Percentiles rank a stretch among this genome's conserved stretches.
Conservation (phyloP, 2,113 vertebrate genomes). For the Rutilus rutilus region DNA sequence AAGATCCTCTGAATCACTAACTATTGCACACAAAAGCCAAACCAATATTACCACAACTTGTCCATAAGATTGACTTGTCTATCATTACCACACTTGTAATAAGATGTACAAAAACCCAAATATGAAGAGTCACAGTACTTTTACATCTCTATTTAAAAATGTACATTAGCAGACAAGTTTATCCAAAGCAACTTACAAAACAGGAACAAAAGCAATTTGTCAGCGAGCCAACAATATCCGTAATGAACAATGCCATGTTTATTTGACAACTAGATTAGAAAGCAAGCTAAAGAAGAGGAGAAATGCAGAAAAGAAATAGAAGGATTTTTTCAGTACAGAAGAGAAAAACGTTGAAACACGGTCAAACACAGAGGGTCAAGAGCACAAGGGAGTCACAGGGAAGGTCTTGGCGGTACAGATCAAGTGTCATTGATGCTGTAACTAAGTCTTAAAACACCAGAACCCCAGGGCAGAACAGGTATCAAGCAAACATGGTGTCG, state of each 20-base stretch:
- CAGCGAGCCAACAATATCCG: no score
- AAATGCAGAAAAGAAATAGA: no score
- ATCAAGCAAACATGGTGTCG: not conserved
- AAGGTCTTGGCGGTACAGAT: not conserved
- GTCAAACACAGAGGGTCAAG: not conserved
- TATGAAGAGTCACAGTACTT: not conserved
- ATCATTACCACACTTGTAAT: not conserved
- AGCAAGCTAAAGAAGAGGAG: no score
- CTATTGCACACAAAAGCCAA: slow-evolving; percentile 3
- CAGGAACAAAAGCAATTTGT: not conserved
- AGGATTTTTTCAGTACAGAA: no score
- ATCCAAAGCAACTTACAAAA: no score
- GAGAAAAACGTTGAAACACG: no score
- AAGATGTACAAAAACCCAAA: not conserved
- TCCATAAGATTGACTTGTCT: not conserved
- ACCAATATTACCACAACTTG: slow-evolving; percentile 15
- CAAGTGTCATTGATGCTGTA: not conserved
- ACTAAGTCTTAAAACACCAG: not conserved
- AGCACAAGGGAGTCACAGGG: not conserved
- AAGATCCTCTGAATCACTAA: slow-evolving; percentile 37
- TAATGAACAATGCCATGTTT: no score
- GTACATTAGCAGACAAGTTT: no score
- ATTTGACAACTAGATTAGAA: no score
- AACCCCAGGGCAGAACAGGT: not conserved
- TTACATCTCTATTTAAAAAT: no score